Evolutionary conservation across 2,113 vertebrate genomes (phyloP), one percentile per base, ranked within the genome.

Genomic region (Aptenodytes patagonicus): DNA sequence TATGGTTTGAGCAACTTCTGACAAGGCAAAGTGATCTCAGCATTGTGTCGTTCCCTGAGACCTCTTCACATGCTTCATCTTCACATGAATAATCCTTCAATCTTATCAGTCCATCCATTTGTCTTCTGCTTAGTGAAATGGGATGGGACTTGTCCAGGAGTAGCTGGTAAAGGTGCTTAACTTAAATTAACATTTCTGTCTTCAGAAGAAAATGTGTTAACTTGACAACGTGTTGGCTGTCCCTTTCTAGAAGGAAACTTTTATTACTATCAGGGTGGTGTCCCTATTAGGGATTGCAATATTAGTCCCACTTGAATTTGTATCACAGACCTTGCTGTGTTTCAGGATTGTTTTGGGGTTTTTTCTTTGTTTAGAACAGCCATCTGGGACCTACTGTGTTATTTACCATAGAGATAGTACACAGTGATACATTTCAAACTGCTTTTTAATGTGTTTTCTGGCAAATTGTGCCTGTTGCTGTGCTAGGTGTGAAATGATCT

Each of bases 401-500:
- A 83, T 93, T 96, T 94, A 90, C 87, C 44, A 40, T 55, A 73
- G 93, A 81, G 71, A 80, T 94, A 83, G 91, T 91, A 77, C 61
- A 76, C 14, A 77, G 58, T 55, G 82, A 81, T 93, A 91, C 32
- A 86, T 86, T 94, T 93, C 40, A 87, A 90, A 91, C 66, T 90
- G 78, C 40, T 88, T 93, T 95, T 96, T 93, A 95, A 90, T 77
- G 75, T 85, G 75, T 91, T 94, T 94, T 90, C 64, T 91, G 71
- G 62, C 65, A 85, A 94, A 91, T 64, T 54, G 55, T 44, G 25
- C 91, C 70, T 95, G 73, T 95, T 93, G 61, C 86, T 92, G 44
- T 76, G 77, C 47, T 93, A 94, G 76, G 85, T 96, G 93, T 92
- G 95, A 95, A 97, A 94, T 96, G 69, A 94, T 89, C 88, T 96